Conservation (phyloP, 1,140 invertebrate species). For the Alviniconcha marisindica region DNA sequence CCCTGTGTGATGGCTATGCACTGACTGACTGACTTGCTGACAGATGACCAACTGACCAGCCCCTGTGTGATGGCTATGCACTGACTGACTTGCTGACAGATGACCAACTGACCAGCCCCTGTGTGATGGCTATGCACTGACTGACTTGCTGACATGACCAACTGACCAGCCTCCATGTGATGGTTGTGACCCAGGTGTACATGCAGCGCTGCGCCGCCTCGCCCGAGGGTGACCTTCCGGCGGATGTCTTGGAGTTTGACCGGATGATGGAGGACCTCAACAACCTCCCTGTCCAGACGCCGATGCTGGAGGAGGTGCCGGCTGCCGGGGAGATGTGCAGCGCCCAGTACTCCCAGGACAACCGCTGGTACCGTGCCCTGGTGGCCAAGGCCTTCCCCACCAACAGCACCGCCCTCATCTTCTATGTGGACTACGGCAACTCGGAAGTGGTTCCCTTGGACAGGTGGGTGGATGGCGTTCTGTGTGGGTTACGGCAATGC, state of each 20-base stretch:
- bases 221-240: constrained; percentile 31
- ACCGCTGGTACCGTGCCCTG: constrained; percentile 56
- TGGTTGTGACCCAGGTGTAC: too few relatives aligned
- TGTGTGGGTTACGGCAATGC: too few relatives aligned
- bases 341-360: constrained; percentile 45
- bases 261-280: constrained; percentile 42
- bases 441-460: constrained; percentile 48
- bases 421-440: constrained; percentile 58
- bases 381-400: constrained; percentile 38
- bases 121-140: too few relatives aligned
- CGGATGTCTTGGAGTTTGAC: constrained; percentile 38
- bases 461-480: constrained; percentile 43
- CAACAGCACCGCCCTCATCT: constrained; percentile 29
- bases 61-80: too few relatives aligned
- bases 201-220: constrained; percentile 39
- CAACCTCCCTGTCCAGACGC: constrained; percentile 31
- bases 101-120: too few relatives aligned
- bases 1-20: too few relatives aligned
- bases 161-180: too few relatives aligned
- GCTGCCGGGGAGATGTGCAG: constrained; percentile 45
- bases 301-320: constrained; percentile 25
- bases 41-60: too few relatives aligned
- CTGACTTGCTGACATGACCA: too few relatives aligned
- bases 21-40: too few relatives aligned
- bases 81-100: too few relatives aligned